These are phyloP conservation scores for Smithornis capensis DNA, from an alignment of 2,113 vertebrate genomes.

Conservation along the genomic window DNA sequence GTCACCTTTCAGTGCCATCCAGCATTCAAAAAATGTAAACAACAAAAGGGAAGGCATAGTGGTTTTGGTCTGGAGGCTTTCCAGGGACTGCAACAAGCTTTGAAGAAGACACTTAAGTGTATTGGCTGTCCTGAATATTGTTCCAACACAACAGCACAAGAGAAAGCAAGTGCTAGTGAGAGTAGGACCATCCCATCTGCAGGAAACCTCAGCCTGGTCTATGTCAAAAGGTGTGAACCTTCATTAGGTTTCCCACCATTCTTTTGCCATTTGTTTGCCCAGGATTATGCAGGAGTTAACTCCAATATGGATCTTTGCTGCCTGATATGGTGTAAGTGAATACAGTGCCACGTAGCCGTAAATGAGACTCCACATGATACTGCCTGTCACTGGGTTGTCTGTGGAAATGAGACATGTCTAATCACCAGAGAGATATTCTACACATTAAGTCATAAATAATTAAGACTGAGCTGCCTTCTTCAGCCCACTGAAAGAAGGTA, in stretches of 20 bases:
- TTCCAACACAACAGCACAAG: neutral
- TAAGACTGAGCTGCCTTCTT: constrained; percentile 28
- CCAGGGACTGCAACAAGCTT: neutral
- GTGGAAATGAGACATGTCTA: neutral
- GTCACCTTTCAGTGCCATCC: neutral
- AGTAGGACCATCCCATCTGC: neutral
- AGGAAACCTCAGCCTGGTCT: neutral
- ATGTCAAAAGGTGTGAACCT: rapidly evolving
- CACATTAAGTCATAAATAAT: constrained; percentile 46
- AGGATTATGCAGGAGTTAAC: neutral
- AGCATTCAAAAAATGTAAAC: neutral
- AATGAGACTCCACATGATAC: neutral
- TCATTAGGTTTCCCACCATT: neutral
- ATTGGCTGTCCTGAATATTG: neutral
- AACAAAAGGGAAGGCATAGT: neutral
- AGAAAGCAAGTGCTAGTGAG: neutral
- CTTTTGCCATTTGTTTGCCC: neutral
- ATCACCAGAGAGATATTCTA: neutral
- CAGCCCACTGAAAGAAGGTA: neutral
- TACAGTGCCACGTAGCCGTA: rapidly evolving
- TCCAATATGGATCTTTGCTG: neutral
- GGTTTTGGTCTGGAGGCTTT: neutral
- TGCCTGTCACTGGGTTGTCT: neutral
- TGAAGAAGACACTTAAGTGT: neutral
- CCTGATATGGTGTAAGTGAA: neutral